Percentiles rank a stretch among this genome's conserved stretches.
Conservation (phyloP, 1,140 invertebrate species). For the Bombus confusus region DNA sequence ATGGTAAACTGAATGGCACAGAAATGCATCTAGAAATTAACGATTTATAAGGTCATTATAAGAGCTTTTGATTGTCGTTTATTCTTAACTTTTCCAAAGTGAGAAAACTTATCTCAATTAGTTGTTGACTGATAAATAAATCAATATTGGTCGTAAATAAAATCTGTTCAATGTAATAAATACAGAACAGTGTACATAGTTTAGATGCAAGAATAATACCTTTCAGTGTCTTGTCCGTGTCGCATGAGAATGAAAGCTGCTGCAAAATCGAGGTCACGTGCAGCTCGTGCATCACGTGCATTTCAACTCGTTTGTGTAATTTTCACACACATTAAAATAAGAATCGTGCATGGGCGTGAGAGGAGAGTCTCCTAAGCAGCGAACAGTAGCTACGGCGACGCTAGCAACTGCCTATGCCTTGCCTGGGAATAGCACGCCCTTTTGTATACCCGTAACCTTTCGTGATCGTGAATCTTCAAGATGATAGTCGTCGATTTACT, state of each 20-base stretch:
- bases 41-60: too few species aligned
- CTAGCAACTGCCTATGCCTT: not conserved
- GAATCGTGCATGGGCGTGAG: conserved; percentile 30
- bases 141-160: too few species aligned
- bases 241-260: not conserved
- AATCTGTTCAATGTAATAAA: too few species aligned
- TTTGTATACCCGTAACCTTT: conserved; percentile 55
- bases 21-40: too few species aligned
- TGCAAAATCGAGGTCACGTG: not conserved
- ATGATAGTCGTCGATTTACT: conserved; percentile 33
- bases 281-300: not conserved
- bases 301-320: not conserved
- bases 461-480: conserved; percentile 50
- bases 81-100: too few species aligned
- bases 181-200: too few species aligned
- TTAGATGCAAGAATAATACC: too few species aligned
- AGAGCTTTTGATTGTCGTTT: too few species aligned
- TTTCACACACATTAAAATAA: conserved; percentile 13
- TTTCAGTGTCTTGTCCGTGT: too few species aligned
- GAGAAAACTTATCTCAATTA: too few species aligned
- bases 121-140: too few species aligned
- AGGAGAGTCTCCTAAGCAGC: conserved; percentile 36
- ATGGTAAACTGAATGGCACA: too few species aligned
- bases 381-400: conserved; percentile 16
- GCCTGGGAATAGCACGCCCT: conserved; percentile 66